Conservation (phyloP, 1,140 invertebrate genomes). For the Drosophila hydei region DNA sequence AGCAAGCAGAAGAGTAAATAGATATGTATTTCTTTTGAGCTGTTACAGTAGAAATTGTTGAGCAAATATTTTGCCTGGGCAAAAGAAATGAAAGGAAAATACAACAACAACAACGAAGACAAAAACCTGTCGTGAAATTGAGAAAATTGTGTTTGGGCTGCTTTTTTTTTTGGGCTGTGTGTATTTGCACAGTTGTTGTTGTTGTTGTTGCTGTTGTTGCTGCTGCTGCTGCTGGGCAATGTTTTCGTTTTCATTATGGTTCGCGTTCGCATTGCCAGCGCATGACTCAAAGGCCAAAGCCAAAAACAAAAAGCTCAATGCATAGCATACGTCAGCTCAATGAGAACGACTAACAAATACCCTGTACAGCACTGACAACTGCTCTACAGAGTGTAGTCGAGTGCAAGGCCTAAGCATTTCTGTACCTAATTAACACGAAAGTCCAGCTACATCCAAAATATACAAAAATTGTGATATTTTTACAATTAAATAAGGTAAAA, state of each 20-base stretch:
- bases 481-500: too few species aligned
- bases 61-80: slow-evolving; percentile 69
- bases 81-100: slow-evolving; percentile 43
- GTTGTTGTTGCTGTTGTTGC: slow-evolving; percentile 43
- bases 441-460: too few species aligned
- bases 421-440: too few species aligned
- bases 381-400: neutral
- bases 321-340: neutral
- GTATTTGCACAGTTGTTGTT: slow-evolving; percentile 53
- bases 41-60: slow-evolving; percentile 79
- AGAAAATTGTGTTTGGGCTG: slow-evolving; percentile 57
- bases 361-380: neutral
- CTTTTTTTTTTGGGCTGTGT: slow-evolving; percentile 36
- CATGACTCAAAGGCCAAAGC: slow-evolving; percentile 58
- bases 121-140: slow-evolving; percentile 76
- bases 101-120: slow-evolving; percentile 24
- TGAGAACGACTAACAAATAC: neutral
- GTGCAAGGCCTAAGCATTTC: too few species aligned
- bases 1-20: slow-evolving; percentile 29
- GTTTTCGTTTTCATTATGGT: slow-evolving; percentile 69
- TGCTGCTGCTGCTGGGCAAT: slow-evolving; percentile 24
- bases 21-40: slow-evolving; percentile 12
- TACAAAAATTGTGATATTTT: too few species aligned
- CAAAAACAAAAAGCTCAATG: slow-evolving; percentile 23
- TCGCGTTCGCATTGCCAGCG: slow-evolving; percentile 41